These are phyloP conservation scores for Esox niger DNA, from an alignment of 2,113 vertebrate species.

Conservation along the genomic window DNA sequence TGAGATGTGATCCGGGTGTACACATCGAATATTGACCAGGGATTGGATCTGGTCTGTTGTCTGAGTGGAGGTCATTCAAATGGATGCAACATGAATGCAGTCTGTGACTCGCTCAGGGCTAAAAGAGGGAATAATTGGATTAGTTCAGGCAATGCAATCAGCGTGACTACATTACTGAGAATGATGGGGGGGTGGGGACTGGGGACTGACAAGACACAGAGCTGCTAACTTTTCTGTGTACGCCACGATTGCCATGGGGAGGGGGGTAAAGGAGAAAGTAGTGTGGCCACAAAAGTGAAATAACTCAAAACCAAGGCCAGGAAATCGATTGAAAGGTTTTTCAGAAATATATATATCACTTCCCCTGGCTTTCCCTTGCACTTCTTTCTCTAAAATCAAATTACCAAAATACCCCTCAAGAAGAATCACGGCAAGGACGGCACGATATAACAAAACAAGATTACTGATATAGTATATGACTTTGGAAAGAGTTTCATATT, in stretches of 20 bases:
- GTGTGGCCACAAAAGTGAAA: conserved; percentile 45
- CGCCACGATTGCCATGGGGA: not conserved
- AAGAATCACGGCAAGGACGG: conserved; percentile 18
- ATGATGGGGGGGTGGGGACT: conserved; percentile 42
- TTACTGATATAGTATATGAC: conserved; percentile 51
- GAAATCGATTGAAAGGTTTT: conserved; percentile 55
- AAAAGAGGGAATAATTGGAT: conserved; percentile 64
- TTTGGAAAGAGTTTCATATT: conserved; percentile 16
- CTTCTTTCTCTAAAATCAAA: conserved; percentile 43
- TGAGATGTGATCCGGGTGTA: conserved; percentile 47
- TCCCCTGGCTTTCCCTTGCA: conserved; percentile 6
- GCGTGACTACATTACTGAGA: conserved; percentile 61
- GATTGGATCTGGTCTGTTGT: conserved; percentile 54
- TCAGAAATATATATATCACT: conserved; percentile 35
- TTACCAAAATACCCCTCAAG: conserved; percentile 41
- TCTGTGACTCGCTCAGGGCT: conserved; percentile 47
- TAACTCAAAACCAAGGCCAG: conserved; percentile 42
- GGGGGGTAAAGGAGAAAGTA: not conserved
- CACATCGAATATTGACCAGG: conserved; percentile 26
- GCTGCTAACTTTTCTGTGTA: conserved; percentile 45
- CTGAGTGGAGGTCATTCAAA: conserved; percentile 37
- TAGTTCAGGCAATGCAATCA: conserved; percentile 64
- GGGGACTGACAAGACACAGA: conserved; percentile 54
- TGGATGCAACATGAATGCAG: conserved; percentile 58
- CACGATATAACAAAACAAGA: conserved; percentile 36